Percentiles rank a stretch among this genome's conserved stretches.
phyloP scores from a whole-genome alignment of 2,113 vertebrate genomes.

The Tonatia bakeri region DNA sequence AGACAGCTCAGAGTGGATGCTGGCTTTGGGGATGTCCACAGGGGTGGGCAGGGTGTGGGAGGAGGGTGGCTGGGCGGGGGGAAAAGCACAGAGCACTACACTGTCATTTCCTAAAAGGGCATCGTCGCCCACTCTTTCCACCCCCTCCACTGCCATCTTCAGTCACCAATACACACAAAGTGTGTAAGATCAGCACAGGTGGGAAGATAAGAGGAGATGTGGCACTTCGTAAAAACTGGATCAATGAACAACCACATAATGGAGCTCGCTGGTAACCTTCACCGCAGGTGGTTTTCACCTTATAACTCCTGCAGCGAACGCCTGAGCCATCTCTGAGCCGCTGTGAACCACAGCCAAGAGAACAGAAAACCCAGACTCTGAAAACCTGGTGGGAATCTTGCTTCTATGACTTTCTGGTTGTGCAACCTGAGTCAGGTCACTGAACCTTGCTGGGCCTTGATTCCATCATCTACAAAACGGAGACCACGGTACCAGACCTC shows the following conservation, averaged over 20 bases:
- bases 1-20: neutral
- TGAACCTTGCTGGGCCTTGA: neutral
- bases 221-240: neutral
- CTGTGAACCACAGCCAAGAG: neutral
- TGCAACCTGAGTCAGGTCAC: neutral
- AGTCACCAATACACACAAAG: no score
- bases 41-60: neutral
- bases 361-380: neutral
- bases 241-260: neutral
- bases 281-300: neutral
- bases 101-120: neutral
- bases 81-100: neutral
- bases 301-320: neutral
- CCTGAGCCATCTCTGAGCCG: neutral
- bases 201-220: neutral
- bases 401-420: neutral
- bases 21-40: neutral
- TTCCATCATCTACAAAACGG: neutral
- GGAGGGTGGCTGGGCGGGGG: rapidly evolving
- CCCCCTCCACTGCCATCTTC: neutral
- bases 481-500: neutral
- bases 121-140: neutral
- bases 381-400: neutral
- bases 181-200: neutral
- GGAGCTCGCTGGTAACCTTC: neutral